Evolutionary conservation across 2,888 invertebrate species (phyloP).

Genomic region (Xestia sexstrigata): DNA sequence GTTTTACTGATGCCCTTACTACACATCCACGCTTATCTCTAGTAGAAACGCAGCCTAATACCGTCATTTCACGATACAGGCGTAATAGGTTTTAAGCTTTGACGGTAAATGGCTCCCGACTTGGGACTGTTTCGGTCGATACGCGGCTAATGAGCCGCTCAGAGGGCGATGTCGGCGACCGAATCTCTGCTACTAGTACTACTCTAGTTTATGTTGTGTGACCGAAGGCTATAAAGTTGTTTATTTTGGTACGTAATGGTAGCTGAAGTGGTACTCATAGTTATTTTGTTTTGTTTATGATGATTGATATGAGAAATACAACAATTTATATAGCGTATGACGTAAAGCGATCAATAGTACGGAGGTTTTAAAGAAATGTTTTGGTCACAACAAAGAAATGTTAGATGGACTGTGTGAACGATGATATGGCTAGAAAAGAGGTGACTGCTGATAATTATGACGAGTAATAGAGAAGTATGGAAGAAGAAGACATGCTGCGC

Average conservation of each 20-base stretch:
- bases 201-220: constrained; percentile 40
- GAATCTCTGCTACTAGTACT: constrained; percentile 7
- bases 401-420: too few species aligned
- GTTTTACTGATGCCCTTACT: background rate
- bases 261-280: background rate
- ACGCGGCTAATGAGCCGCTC: constrained; percentile 48
- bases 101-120: constrained; percentile 30
- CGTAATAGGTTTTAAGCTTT: constrained; percentile 33
- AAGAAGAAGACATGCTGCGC: too few species aligned
- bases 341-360: background rate
- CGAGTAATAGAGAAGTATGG: too few species aligned
- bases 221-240: constrained; percentile 13
- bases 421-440: too few species aligned
- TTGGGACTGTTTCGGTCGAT: constrained; percentile 54
- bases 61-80: background rate
- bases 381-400: too few species aligned
- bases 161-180: constrained; percentile 33
- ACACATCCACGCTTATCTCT: background rate
- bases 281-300: background rate
- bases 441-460: too few species aligned
- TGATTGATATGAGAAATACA: background rate
- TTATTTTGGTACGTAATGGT: constrained; percentile 20
- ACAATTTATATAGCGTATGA: background rate
- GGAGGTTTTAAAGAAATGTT: background rate
- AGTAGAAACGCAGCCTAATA: constrained; percentile 11